A percentile compares a stretch with the other conserved stretches of the same genome.
These are phyloP conservation scores for Galerucella pusilla DNA, from an alignment of 2,888 invertebrate genomes.

Conservation along the genomic window DNA sequence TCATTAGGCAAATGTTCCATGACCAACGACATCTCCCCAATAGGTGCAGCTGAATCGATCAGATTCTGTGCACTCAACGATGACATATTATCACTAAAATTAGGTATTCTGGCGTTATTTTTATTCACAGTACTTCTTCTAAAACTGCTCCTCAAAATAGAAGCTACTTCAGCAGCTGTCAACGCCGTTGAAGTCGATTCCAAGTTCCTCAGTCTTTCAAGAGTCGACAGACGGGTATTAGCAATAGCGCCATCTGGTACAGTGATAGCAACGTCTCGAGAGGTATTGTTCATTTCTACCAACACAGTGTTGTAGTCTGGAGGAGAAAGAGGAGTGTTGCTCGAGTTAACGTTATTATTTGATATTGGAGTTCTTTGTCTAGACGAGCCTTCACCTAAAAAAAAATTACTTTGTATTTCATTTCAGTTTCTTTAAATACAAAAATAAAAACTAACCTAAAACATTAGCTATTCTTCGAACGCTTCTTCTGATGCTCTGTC, in stretches of 20 bases:
- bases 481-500: constrained; percentile 83
- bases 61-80: constrained; percentile 71
- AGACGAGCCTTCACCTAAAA: constrained; percentile 26
- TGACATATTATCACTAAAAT: constrained; percentile 55
- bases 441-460: constrained; percentile 62
- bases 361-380: constrained; percentile 46
- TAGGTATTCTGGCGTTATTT: constrained; percentile 49
- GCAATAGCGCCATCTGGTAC: constrained; percentile 44
- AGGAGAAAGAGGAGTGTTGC: constrained; percentile 65
- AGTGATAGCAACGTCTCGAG: constrained; percentile 46
- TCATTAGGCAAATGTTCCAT: constrained; percentile 56
- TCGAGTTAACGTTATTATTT: constrained; percentile 28
- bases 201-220: constrained; percentile 56
- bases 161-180: constrained; percentile 71
- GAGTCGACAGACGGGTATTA: constrained; percentile 51
- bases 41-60: constrained; percentile 72
- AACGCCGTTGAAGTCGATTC: constrained; percentile 61
- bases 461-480: constrained; percentile 74
- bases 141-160: constrained; percentile 70
- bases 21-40: constrained; percentile 65
- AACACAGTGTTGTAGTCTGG: constrained; percentile 74
- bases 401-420: background rate
- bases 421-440: background rate
- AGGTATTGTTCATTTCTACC: constrained; percentile 69
- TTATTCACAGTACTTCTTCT: constrained; percentile 63